Evolutionary conservation across 2,113 vertebrate species (phyloP), one percentile per base, ranked within the genome.

Genomic region (Psilopogon haemacephalus): DNA sequence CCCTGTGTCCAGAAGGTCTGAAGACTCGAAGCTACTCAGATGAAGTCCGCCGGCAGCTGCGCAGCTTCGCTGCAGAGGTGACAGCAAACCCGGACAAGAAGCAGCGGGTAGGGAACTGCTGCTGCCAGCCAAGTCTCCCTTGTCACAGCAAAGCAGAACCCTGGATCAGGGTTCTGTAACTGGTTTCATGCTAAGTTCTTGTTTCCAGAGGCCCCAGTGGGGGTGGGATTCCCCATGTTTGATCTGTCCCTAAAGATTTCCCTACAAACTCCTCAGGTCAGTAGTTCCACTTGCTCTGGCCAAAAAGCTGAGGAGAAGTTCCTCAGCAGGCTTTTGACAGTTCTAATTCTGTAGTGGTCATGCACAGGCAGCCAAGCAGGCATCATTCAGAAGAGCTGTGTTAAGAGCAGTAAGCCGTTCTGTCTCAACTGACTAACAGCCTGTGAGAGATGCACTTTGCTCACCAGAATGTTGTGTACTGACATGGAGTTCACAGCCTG

Each of bases 1-100:
- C 95, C 38, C 89, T 98, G 48, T 97, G 97, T 71, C 97, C 96
- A 4, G 91, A 91, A 2, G 97, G 96, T 70, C 3, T 89, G n/a
- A 97, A 94, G 85, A 97, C 6, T 72, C 70, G 96, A 38, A 97
- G 90, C 71, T 96, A 95, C 30, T 58, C 97, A 5, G 67, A 52
- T 27, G 80, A 95, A 23, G 90, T 97, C 4, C 95, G 94, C 7
- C 85, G 68, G 70, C 71, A 69, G 1, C 82, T 98, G 68, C 46
- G 68, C 18, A 89, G 75, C 28, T 98, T 97, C 74, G 97, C 97
- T 67, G 59, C 12, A 4, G 46, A 75, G 16, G 95, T 97, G 93
- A 95, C 95, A 38, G n/a, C 40, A 71, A 92, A 95, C 40, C 97
- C 97, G 28, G 48, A 76, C 93, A 97, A 94, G 95, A 73, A 90